Evolutionary conservation across 1,140 invertebrate genomes (phyloP).

Genomic region (Diorhabda elongata): DNA sequence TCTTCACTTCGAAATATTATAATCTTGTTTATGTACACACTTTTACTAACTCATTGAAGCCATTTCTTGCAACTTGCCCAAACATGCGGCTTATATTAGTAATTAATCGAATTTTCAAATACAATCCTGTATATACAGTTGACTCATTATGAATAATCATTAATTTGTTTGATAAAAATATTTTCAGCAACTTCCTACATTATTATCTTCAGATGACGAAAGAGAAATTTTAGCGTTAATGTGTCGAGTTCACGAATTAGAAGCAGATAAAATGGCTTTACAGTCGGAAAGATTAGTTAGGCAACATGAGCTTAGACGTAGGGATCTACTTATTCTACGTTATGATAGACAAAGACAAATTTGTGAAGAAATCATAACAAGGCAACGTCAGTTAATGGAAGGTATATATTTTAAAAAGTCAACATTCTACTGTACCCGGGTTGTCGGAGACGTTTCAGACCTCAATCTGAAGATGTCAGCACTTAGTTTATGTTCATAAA

Average conservation of each 20-base stretch:
- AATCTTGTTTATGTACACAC: too few relatives aligned
- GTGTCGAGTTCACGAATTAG: slow-evolving; percentile 83
- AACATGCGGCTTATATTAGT: too few relatives aligned
- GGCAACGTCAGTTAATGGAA: slow-evolving; percentile 82
- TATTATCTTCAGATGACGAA: slow-evolving; percentile 81
- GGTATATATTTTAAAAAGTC: slow-evolving; percentile 50
- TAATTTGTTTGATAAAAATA: too few relatives aligned
- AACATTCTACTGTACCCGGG: too few relatives aligned
- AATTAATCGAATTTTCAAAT: too few relatives aligned
- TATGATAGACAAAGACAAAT: slow-evolving; percentile 79
- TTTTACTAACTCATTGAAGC: too few relatives aligned
- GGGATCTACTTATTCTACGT: slow-evolving; percentile 78
- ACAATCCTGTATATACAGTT: too few relatives aligned
- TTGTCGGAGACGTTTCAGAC: too few relatives aligned
- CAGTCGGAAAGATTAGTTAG: slow-evolving; percentile 80
- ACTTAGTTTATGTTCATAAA: not conserved
- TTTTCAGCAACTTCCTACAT: slow-evolving; percentile 71
- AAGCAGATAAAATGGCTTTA: slow-evolving; percentile 87
- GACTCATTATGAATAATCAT: too few relatives aligned
- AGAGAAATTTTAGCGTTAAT: slow-evolving; percentile 78
- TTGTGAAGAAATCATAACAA: slow-evolving; percentile 86
- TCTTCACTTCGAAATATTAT: too few relatives aligned
- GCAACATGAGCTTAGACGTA: slow-evolving; percentile 77
- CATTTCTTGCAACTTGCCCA: too few relatives aligned
- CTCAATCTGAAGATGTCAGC: too few relatives aligned